These are phyloP conservation scores for Parasteatoda tepidariorum DNA, from an alignment of 1,140 invertebrate species.

Conservation along the genomic window DNA sequence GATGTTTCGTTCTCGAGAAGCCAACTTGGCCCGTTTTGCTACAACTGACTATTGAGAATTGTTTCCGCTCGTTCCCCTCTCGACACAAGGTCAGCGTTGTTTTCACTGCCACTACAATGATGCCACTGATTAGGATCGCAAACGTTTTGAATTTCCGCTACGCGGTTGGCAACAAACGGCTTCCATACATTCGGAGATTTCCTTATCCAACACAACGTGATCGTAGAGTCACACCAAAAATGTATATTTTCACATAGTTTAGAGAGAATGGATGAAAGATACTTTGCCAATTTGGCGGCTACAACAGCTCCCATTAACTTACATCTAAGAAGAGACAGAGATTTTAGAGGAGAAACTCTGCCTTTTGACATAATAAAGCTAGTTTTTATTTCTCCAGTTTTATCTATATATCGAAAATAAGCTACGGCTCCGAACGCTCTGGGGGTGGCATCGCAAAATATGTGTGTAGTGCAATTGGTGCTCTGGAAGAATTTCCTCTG, in stretches of 20 bases:
- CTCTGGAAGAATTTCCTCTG: background rate
- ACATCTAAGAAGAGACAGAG: background rate
- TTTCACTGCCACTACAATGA: background rate
- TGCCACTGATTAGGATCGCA: background rate
- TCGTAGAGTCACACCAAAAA: no score
- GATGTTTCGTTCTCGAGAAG: background rate
- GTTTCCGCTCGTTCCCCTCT: background rate
- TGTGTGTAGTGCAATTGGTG: background rate
- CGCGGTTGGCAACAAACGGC: background rate
- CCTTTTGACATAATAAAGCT: background rate
- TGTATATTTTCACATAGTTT: background rate
- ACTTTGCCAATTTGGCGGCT: no score
- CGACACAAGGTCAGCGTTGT: background rate
- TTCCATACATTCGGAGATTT: background rate
- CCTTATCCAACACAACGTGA: no score
- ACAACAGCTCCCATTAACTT: no score
- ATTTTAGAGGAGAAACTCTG: background rate
- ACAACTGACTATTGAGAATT: background rate
- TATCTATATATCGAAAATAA: no score
- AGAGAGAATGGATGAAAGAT: no score
- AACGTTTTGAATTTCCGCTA: background rate
- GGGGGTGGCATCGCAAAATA: background rate
- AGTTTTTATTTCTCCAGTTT: background rate
- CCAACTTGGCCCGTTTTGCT: background rate
- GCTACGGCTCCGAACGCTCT: background rate